Evolutionary conservation across 2,113 vertebrate species (phyloP).

Genomic region (Nymphicus hollandicus): DNA sequence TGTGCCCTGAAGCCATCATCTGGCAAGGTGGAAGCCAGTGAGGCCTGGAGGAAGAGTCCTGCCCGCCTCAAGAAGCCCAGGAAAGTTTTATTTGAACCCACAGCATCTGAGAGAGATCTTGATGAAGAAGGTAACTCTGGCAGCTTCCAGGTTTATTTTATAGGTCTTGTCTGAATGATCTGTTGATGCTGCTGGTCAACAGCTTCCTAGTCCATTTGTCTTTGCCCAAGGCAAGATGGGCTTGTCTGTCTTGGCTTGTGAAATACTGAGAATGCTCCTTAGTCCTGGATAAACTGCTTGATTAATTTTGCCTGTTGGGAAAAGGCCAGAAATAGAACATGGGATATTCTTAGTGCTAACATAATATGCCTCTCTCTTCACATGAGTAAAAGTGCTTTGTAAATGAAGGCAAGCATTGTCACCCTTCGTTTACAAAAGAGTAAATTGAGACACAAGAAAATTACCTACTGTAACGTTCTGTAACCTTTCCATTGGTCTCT

Average conservation of each 20-base stretch:
- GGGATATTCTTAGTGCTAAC: neutral
- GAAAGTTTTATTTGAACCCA: conserved; percentile 64
- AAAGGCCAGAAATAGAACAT: neutral
- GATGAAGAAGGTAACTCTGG: conserved; percentile 51
- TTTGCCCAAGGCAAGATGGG: neutral
- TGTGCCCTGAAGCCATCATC: neutral
- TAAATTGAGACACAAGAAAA: neutral
- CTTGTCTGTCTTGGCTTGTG: neutral
- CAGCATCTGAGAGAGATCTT: neutral
- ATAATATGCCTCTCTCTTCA: neutral
- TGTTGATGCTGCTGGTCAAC: neutral
- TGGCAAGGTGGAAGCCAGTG: neutral
- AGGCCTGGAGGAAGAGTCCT: neutral
- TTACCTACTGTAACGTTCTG: neutral
- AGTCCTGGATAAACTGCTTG: neutral
- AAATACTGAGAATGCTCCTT: neutral
- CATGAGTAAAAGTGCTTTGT: neutral
- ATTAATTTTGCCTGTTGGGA: neutral
- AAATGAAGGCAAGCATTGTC: neutral
- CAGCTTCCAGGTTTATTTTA: neutral
- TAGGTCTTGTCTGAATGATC: neutral
- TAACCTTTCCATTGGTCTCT: neutral
- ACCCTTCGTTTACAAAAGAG: neutral
- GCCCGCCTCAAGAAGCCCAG: conserved; percentile 28
- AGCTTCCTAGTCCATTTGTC: neutral